A percentile compares a stretch with the other conserved stretches of the same genome.
Conservation (phyloP, 2,888 invertebrate genomes). For the Lapara coniferarum region DNA sequence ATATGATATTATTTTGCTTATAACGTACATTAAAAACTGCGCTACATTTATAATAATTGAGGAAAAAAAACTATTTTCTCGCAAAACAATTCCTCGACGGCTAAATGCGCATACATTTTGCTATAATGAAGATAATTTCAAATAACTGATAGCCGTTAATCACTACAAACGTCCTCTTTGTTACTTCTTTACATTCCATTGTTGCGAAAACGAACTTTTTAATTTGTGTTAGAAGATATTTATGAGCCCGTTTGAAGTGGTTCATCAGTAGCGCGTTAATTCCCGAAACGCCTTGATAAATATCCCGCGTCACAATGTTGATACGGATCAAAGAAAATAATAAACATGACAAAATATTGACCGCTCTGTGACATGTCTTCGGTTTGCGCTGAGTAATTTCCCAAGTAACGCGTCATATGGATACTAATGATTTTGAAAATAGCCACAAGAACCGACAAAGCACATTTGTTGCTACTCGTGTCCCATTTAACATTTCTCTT, state of each 20-base stretch:
- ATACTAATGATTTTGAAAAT: constrained; percentile 70
- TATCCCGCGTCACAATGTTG: constrained; percentile 59
- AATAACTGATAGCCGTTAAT: constrained; percentile 30
- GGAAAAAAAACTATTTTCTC: neutral
- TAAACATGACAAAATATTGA: constrained; percentile 76
- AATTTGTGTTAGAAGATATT: constrained; percentile 57
- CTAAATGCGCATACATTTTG: neutral
- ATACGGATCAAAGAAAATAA: constrained; percentile 71
- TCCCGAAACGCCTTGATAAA: constrained; percentile 66
- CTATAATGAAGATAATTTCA: constrained; percentile 19
- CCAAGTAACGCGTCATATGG: constrained; percentile 56
- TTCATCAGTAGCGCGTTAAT: constrained; percentile 60
- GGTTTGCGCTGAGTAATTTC: constrained; percentile 68
- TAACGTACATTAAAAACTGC: constrained; percentile 2
- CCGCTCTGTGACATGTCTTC: constrained; percentile 65
- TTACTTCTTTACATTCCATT: constrained; percentile 49
- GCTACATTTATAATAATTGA: neutral
- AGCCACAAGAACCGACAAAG: constrained; percentile 58
- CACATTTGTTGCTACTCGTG: constrained; percentile 51
- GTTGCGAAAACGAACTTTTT: constrained; percentile 60
- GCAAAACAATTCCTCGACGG: neutral
- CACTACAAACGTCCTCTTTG: constrained; percentile 43
- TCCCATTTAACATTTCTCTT: constrained; percentile 49
- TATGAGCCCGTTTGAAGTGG: constrained; percentile 69
- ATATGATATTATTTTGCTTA: constrained; percentile 8